phyloP scores from a whole-genome alignment of 2,888 invertebrate species.

The Leptogaster cylindrica region DNA sequence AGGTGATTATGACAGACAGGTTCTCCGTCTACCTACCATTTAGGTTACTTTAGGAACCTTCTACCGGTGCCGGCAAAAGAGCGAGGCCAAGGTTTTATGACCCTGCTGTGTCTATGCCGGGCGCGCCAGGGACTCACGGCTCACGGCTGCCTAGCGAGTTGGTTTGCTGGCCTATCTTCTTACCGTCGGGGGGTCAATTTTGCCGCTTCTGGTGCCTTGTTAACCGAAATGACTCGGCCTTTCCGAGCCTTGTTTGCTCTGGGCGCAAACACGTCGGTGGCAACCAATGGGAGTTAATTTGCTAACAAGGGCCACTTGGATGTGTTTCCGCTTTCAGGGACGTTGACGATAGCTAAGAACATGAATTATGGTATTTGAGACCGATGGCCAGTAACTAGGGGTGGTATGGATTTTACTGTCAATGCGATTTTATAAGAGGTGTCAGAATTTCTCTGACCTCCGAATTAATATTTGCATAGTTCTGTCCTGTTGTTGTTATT shows the following conservation, averaged over 20 bases:
- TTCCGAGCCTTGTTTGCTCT: slow-evolving; percentile 1
- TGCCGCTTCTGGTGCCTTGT: slow-evolving; percentile 25
- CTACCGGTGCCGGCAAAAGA: not conserved
- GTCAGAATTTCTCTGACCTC: too few relatives aligned
- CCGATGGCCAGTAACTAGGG: too few relatives aligned
- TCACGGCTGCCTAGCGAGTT: slow-evolving; percentile 5
- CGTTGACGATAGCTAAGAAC: too few relatives aligned
- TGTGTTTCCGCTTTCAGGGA: too few relatives aligned
- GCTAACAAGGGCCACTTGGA: slow-evolving; percentile 2
- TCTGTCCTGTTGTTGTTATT: too few relatives aligned
- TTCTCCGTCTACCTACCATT: slow-evolving; percentile 30
- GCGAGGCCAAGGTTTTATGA: slow-evolving; percentile 33
- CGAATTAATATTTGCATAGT: too few relatives aligned
- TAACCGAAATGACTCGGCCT: not conserved
- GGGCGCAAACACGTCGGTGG: not conserved
- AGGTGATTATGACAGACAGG: slow-evolving; percentile 38
- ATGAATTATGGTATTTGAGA: too few relatives aligned
- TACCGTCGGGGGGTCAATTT: slow-evolving; percentile 29
- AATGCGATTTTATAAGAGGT: too few relatives aligned
- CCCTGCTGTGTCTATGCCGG: slow-evolving; percentile 19
- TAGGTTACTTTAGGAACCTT: slow-evolving; percentile 8
- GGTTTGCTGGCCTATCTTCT: slow-evolving; percentile 17
- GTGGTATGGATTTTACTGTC: too few relatives aligned
- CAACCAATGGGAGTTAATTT: slow-evolving; percentile 13
- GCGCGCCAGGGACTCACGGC: slow-evolving; percentile 11